phyloP scores from a whole-genome alignment of 1,140 invertebrate species.

The Drosophila eugracilis region DNA sequence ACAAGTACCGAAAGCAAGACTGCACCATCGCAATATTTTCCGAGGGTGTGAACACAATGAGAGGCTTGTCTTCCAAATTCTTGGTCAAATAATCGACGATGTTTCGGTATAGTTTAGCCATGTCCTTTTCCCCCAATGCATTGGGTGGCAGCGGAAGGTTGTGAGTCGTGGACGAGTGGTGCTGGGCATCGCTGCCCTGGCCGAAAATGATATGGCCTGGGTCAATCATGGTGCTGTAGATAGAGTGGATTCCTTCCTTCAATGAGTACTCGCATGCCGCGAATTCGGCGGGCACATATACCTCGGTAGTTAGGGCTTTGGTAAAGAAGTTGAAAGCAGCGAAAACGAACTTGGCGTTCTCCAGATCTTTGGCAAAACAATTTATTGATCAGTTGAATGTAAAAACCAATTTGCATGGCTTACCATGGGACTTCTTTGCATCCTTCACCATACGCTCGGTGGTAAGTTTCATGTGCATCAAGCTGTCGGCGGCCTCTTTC shows the following conservation, averaged over 20 bases:
- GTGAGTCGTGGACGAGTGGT: constrained; percentile 57
- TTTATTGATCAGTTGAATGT: not conserved
- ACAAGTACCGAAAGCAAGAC: constrained; percentile 61
- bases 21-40: constrained; percentile 60
- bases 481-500: constrained; percentile 5
- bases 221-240: constrained; percentile 67
- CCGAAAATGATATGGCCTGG: constrained; percentile 69
- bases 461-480: constrained; percentile 52
- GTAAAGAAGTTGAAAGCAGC: constrained; percentile 71
- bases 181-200: constrained; percentile 51
- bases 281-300: constrained; percentile 77
- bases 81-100: constrained; percentile 52
- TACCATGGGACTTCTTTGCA: constrained; percentile 47
- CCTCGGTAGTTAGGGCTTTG: constrained; percentile 31
- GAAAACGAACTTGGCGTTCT: constrained; percentile 55
- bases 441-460: constrained; percentile 56
- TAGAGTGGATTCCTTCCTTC: constrained; percentile 47
- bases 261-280: constrained; percentile 64
- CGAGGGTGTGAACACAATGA: constrained; percentile 52
- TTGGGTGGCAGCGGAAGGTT: constrained; percentile 68
- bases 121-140: constrained; percentile 65
- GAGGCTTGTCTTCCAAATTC: constrained; percentile 21
- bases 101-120: constrained; percentile 56
- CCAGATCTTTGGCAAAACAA: constrained; percentile 40
- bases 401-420: not conserved